Evolutionary conservation across 2,888 invertebrate genomes (phyloP).

Genomic region (Apamea sordens): DNA sequence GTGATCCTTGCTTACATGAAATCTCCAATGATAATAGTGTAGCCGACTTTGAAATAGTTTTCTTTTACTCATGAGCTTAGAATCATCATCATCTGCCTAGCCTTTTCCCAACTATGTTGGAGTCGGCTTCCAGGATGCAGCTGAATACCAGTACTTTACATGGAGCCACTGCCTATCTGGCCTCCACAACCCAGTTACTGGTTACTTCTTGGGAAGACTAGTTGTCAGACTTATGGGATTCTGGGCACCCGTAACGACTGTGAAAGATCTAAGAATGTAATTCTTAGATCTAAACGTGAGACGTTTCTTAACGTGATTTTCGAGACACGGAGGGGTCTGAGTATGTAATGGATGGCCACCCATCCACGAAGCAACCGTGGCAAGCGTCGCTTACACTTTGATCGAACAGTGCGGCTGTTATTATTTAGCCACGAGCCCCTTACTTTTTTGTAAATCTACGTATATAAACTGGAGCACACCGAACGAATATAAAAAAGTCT

Average conservation of each 20-base stretch:
- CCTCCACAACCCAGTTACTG: not conserved
- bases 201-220: not conserved
- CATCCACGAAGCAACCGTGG: not conserved
- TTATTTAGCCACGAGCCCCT: not conserved
- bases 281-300: too few relatives aligned
- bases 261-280: not conserved
- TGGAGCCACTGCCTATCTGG: not conserved
- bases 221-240: not conserved
- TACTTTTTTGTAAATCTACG: not conserved
- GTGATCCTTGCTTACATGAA: too few relatives aligned
- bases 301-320: not conserved
- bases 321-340: not conserved
- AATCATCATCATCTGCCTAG: not conserved
- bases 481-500: not conserved
- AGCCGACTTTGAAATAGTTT: too few relatives aligned
- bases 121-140: not conserved
- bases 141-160: not conserved
- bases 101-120: not conserved
- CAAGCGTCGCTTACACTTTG: not conserved
- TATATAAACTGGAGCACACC: not conserved
- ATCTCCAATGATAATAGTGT: too few relatives aligned
- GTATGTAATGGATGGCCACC: not conserved
- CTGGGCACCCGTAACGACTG: not conserved
- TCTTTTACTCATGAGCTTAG: too few relatives aligned
- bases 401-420: not conserved